These are phyloP conservation scores for Erebia epiphron DNA, from an alignment of 2,888 invertebrate genomes.

Conservation along the genomic window DNA sequence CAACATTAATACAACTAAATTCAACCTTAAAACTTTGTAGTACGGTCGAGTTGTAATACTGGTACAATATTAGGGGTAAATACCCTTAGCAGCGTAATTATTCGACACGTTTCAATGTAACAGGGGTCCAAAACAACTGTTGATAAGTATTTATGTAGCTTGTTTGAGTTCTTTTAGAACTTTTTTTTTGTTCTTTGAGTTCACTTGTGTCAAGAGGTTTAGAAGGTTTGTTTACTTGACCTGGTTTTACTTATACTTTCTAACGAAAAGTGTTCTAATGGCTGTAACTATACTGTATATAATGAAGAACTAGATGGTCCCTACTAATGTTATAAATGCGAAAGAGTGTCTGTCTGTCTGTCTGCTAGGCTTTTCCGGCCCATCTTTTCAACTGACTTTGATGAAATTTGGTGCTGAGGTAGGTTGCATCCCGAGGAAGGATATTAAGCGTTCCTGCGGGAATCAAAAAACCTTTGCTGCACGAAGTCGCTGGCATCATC, in stretches of 20 bases:
- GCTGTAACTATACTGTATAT: too few species aligned
- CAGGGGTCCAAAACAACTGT: constrained; percentile 41
- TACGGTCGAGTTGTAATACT: constrained; percentile 21
- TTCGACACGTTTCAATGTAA: constrained; percentile 43
- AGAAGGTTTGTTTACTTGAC: constrained; percentile 16
- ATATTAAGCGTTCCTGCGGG: too few species aligned
- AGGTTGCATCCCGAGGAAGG: too few species aligned
- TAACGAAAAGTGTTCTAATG: not conserved
- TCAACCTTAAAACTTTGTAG: constrained; percentile 21
- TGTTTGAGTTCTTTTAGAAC: constrained; percentile 2
- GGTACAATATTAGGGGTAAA: constrained; percentile 38
- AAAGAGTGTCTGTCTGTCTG: too few species aligned
- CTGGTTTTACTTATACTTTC: not conserved
- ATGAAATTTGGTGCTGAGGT: too few species aligned
- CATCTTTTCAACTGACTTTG: too few species aligned
- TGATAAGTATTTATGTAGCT: constrained; percentile 32
- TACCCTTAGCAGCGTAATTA: constrained; percentile 45
- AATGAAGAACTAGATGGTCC: too few species aligned
- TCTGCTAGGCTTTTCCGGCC: too few species aligned
- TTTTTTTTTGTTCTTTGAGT: constrained; percentile 17
- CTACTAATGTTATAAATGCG: too few species aligned
- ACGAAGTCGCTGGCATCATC: too few species aligned
- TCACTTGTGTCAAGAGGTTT: constrained; percentile 29
- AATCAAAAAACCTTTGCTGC: too few species aligned
- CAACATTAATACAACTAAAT: constrained; percentile 22